These are phyloP conservation scores for Perccottus glenii DNA, from an alignment of 2,113 vertebrate genomes.

Conservation along the genomic window DNA sequence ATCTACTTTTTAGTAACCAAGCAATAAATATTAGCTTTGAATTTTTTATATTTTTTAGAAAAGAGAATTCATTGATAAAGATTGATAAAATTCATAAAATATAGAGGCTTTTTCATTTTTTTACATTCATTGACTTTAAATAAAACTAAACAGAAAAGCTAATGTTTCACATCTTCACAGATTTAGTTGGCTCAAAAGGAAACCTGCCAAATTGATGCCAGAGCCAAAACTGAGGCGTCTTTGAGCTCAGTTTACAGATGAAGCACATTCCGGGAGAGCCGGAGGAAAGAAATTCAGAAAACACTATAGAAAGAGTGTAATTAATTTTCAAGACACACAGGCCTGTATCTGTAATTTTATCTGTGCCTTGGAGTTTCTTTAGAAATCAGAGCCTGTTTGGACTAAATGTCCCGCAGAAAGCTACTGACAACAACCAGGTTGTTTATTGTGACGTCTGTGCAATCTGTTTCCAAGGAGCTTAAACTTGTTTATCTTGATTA, in stretches of 20 bases:
- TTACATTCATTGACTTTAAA: conserved; percentile 25
- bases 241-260: conserved; percentile 45
- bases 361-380: too few relatives aligned
- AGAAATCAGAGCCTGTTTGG: neutral
- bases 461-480: conserved; percentile 44
- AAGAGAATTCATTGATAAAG: too few relatives aligned
- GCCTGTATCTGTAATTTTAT: neutral
- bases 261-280: conserved; percentile 40
- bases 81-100: too few relatives aligned
- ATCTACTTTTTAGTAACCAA: too few relatives aligned
- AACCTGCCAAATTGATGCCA: conserved; percentile 31
- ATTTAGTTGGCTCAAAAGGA: conserved; percentile 26
- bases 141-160: conserved; percentile 36
- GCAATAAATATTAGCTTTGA: neutral
- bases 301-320: neutral
- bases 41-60: too few relatives aligned
- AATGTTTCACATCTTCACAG: conserved; percentile 46
- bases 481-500: conserved; percentile 60
- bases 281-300: conserved; percentile 47
- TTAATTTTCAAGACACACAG: neutral
- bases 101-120: too few relatives aligned
- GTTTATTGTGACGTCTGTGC: conserved; percentile 11
- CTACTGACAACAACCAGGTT: conserved; percentile 18
- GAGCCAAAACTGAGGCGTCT: conserved; percentile 28
- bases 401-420: conserved; percentile 11